Base-by-base conservation (phyloP, 2,888 invertebrate species). In the Nesidiocoris tenuis region DNA sequence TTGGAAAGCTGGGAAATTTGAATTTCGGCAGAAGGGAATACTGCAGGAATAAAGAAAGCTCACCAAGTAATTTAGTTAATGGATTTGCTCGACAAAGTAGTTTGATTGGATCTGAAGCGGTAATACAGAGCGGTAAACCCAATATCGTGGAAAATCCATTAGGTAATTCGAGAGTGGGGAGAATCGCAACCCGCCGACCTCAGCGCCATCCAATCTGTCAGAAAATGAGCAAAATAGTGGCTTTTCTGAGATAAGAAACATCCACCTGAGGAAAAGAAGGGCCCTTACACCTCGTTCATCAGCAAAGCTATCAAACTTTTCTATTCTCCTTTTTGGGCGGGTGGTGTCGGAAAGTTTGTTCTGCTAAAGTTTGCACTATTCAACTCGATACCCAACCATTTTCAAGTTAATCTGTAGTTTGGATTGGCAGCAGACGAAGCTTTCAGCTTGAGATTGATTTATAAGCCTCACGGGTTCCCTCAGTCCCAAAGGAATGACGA, bases 381-480 rank as follows among this genome's bases (percentile, higher is more conserved):
- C 64, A 65, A 39, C 65, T 39, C 25, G 65, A 17, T 22, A 59
- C 24, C 59, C 59, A 61, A 59, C n/a, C n/a, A n/a, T n/a, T 70
- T 61, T 70, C 70, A 22, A 70, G 70, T 70, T 70, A 70, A 70
- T 70, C 70, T 70, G 70, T 70, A 70, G 70, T 61, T 70, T 59
- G 18, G 70, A 70, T 70, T 70, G 70, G 57, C 24, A 22, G 59
- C 70, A 59, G 25, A 70, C 25, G 70, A 59, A 25, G 70, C 70
- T 70, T 70, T 59, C 70, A 70, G 24, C 57, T 16, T 57, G 25
- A 59, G 70, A 70, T 70, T 70, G 70, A 70, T 70, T 70, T 70
- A 70, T 70, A 70, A 70, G 25, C 70, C 70, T 56, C 18, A n/a
- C 59, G 23, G 39, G 39, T 12, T 7, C 5, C 39, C 39, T 12